A percentile compares a stretch with the other conserved stretches of the same genome.
Evolutionary conservation across 2,888 invertebrate genomes (phyloP).

Genomic region (Branchellion lobata): DNA sequence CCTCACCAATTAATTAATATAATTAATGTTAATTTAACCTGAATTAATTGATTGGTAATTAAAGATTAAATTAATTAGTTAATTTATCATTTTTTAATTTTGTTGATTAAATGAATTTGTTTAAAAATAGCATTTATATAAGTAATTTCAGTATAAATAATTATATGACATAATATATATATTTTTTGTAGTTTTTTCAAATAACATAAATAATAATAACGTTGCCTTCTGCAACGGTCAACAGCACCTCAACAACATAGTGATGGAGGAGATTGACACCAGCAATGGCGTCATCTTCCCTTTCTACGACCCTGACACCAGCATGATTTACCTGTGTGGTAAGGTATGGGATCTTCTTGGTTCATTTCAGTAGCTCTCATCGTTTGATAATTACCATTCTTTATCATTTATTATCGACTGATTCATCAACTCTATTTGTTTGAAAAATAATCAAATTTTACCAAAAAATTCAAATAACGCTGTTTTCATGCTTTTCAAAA

Average conservation of each 20-base stretch:
- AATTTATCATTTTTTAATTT: neutral
- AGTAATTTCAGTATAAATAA: too few relatives aligned
- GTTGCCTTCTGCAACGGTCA: too few relatives aligned
- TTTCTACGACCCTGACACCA: constrained; percentile 87
- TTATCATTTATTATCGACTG: neutral
- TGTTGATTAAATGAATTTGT: neutral
- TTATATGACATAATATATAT: too few relatives aligned
- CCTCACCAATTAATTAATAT: too few relatives aligned
- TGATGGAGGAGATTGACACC: constrained; percentile 64
- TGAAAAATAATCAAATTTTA: neutral
- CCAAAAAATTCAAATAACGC: neutral
- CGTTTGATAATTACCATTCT: neutral
- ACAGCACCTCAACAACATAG: constrained; percentile 52
- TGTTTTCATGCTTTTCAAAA: neutral
- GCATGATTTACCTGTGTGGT: constrained; percentile 75
- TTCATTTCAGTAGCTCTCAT: neutral
- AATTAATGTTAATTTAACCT: neutral
- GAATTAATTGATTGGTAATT: neutral
- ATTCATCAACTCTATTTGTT: neutral
- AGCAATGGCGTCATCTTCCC: constrained; percentile 79
- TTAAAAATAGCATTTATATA: neutral
- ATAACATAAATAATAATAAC: too few relatives aligned
- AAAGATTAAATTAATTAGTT: neutral
- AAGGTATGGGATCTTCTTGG: constrained; percentile 67
- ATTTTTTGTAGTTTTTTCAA: too few relatives aligned